A percentile compares a stretch with the other conserved stretches of the same genome.
phyloP scores from a whole-genome alignment of 1,140 invertebrate species.

The Hylaeus anthracinus region DNA sequence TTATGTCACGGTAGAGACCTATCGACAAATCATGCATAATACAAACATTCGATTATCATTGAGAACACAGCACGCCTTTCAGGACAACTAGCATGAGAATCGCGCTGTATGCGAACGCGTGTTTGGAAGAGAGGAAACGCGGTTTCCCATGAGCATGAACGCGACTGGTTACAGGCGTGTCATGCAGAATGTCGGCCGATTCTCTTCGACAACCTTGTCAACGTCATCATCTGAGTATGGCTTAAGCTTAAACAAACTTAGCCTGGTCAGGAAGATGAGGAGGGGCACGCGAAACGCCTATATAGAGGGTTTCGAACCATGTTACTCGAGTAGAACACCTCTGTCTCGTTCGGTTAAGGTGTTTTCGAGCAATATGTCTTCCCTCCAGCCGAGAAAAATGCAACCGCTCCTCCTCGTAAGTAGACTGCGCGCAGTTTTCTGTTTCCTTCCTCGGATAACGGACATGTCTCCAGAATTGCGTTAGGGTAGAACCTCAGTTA shows the following conservation, averaged over 20 bases:
- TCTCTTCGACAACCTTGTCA: slow-evolving; percentile 59
- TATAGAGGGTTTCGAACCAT: slow-evolving; percentile 46
- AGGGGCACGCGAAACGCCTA: slow-evolving; percentile 49
- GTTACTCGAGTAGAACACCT: slow-evolving; percentile 23
- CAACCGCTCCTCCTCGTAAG: slow-evolving; percentile 34
- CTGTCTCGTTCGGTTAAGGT: background rate
- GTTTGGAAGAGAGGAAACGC: slow-evolving; percentile 6
- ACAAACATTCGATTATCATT: too few relatives aligned
- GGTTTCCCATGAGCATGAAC: slow-evolving; percentile 27
- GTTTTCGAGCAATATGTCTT: slow-evolving; percentile 17
- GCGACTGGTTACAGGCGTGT: slow-evolving; percentile 9
- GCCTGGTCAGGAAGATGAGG: slow-evolving; percentile 34
- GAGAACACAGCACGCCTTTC: too few relatives aligned
- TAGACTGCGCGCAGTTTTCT: slow-evolving; percentile 1
- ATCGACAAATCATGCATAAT: too few relatives aligned
- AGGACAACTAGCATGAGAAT: too few relatives aligned
- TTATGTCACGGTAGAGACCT: too few relatives aligned
- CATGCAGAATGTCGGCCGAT: slow-evolving; percentile 18
- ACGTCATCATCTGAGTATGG: slow-evolving; percentile 40
- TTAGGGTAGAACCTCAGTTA: too few relatives aligned
- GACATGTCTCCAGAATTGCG: background rate
- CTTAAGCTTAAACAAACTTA: slow-evolving; percentile 51
- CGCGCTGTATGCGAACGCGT: background rate
- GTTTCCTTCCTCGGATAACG: background rate
- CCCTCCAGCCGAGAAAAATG: slow-evolving; percentile 17